phyloP scores from a whole-genome alignment of 2,113 vertebrate genomes.

The Psilopsiagon aymara region DNA sequence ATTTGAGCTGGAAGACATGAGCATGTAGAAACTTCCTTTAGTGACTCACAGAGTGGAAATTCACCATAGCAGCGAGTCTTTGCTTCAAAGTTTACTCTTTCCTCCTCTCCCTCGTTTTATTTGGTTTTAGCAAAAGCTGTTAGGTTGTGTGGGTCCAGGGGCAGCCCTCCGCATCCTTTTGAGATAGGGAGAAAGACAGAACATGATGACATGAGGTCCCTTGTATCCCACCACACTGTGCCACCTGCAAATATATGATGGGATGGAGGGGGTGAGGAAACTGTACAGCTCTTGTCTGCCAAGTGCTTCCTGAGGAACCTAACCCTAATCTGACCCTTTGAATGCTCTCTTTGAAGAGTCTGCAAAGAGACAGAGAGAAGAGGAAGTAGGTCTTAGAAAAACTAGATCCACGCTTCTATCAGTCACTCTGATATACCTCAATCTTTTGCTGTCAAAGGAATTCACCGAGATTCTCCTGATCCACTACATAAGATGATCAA shows the following conservation, averaged over 20 bases:
- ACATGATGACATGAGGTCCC: neutral
- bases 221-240: neutral
- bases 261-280: neutral
- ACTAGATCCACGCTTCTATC: neutral
- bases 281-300: neutral
- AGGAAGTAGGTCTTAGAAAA: neutral
- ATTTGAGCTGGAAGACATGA: conserved; percentile 50
- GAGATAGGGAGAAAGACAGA: neutral
- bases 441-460: neutral
- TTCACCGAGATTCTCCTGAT: neutral
- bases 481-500: neutral
- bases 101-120: neutral
- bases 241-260: accelerated
- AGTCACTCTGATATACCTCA: neutral
- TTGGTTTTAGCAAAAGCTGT: neutral
- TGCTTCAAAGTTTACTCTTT: conserved; percentile 1
- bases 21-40: conserved; percentile 32
- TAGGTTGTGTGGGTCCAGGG: neutral
- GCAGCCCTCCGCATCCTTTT: neutral
- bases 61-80: conserved; percentile 3
- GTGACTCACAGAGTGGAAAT: conserved; percentile 51
- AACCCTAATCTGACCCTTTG: neutral
- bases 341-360: neutral
- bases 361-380: neutral
- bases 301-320: neutral